Evolutionary conservation across 2,888 invertebrate genomes (phyloP).

Genomic region (Amblyjoppa proteus): DNA sequence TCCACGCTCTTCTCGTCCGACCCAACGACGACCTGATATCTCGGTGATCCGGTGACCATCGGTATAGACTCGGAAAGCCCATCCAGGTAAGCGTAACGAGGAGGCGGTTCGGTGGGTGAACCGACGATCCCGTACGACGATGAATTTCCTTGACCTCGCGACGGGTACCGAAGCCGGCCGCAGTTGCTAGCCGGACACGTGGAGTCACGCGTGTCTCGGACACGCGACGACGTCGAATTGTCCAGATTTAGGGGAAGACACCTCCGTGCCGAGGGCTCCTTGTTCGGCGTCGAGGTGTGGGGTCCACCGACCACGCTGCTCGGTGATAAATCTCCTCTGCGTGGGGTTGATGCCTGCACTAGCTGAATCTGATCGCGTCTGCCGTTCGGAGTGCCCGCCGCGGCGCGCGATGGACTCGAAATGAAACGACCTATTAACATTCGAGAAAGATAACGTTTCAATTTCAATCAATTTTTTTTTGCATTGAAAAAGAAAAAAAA

Average conservation of each 20-base stretch:
- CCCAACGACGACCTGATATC: conserved; percentile 79
- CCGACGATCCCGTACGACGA: conserved; percentile 55
- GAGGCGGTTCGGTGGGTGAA: conserved; percentile 74
- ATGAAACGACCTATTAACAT: conserved; percentile 55
- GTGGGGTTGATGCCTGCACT: conserved; percentile 72
- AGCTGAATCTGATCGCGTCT: conserved; percentile 53
- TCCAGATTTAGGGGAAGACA: conserved; percentile 80
- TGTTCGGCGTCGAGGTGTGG: conserved; percentile 83
- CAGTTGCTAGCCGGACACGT: conserved; percentile 79
- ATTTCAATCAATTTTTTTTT: not conserved
- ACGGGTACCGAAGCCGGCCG: conserved; percentile 78
- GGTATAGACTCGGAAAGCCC: conserved; percentile 79
- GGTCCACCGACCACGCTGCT: conserved; percentile 71
- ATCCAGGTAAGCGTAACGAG: conserved; percentile 79
- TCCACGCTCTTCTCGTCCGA: conserved; percentile 77
- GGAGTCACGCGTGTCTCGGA: conserved; percentile 45
- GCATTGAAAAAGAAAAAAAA: not conserved
- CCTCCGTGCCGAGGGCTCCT: conserved; percentile 82
- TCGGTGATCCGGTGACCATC: conserved; percentile 80
- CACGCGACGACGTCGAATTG: conserved; percentile 64
- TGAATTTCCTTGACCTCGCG: conserved; percentile 54
- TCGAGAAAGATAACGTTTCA: not conserved
- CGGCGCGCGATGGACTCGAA: conserved; percentile 50
- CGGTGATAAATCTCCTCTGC: conserved; percentile 75
- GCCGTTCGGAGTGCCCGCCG: conserved; percentile 66